Evolutionary conservation across 2,797 vertebrate species (phyloP).

Genomic region (Calcarius lapponicus): DNA sequence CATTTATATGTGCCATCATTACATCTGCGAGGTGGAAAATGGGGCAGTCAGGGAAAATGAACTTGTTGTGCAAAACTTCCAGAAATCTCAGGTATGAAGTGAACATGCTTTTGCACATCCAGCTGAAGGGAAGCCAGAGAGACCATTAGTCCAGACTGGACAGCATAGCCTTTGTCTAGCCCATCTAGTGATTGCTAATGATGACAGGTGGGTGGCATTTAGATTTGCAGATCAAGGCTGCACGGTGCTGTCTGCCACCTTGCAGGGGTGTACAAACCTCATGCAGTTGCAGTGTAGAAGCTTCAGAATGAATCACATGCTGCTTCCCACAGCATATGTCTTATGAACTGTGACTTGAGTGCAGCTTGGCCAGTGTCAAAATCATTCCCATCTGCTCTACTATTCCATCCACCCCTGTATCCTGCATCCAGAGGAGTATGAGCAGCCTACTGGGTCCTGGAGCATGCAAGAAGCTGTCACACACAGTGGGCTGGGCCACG

Average conservation of each 20-base stretch:
- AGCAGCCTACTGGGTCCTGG: neutral
- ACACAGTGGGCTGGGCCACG: fast-evolving
- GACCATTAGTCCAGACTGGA: neutral
- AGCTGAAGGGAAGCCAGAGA: neutral
- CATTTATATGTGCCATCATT: neutral
- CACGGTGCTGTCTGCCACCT: neutral
- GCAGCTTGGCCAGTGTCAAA: neutral
- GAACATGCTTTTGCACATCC: neutral
- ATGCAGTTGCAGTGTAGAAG: fast-evolving
- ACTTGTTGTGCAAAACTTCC: neutral
- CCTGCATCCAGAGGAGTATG: neutral
- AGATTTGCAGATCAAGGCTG: neutral
- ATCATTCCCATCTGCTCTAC: neutral
- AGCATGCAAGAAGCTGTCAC: neutral
- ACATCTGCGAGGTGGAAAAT: neutral
- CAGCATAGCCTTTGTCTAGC: neutral
- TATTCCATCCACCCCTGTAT: neutral
- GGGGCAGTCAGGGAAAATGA: neutral
- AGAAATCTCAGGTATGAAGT: neutral
- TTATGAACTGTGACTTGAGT: fast-evolving
- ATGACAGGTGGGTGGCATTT: neutral
- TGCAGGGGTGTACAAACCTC: fast-evolving
- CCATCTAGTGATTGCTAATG: neutral
- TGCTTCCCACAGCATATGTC: neutral
- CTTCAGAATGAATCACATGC: neutral